phyloP scores from a whole-genome alignment of 2,888 invertebrate species.

The Ennomos quercinarius region DNA sequence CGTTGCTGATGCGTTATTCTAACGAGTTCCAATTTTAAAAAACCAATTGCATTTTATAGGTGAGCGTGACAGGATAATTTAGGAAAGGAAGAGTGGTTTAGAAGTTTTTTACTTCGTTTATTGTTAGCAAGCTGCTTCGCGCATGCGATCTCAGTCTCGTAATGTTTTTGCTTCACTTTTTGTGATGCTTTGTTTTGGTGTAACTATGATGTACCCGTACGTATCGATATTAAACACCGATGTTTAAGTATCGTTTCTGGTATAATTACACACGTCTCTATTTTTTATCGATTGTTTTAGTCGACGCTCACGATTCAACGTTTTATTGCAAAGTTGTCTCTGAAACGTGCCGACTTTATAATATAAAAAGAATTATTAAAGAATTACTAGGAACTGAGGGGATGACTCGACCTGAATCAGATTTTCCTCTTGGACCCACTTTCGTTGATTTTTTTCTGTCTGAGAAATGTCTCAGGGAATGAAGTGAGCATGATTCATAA shows the following conservation, averaged over 20 bases:
- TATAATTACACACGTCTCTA: slow-evolving; percentile 64
- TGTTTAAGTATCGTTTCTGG: slow-evolving; percentile 66
- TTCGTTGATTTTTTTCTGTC: slow-evolving; percentile 38
- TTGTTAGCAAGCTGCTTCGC: slow-evolving; percentile 46
- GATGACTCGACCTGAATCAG: slow-evolving; percentile 35
- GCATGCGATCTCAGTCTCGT: slow-evolving; percentile 62
- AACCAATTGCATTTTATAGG: slow-evolving; percentile 84
- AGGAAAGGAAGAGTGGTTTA: slow-evolving; percentile 72
- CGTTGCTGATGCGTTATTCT: slow-evolving; percentile 55
- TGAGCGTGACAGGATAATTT: slow-evolving; percentile 85
- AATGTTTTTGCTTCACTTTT: slow-evolving; percentile 67
- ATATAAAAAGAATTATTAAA: slow-evolving; percentile 31
- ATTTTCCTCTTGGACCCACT: slow-evolving; percentile 42
- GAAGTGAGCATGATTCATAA: slow-evolving; percentile 37
- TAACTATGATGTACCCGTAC: slow-evolving; percentile 59
- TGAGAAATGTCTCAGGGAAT: slow-evolving; percentile 34
- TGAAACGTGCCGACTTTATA: slow-evolving; percentile 21
- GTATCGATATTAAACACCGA: slow-evolving; percentile 64
- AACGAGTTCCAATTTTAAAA: slow-evolving; percentile 77
- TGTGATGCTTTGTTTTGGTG: slow-evolving; percentile 65
- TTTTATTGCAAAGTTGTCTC: slow-evolving; percentile 14
- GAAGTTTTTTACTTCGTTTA: slow-evolving; percentile 54
- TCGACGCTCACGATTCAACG: slow-evolving; percentile 17
- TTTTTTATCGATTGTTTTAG: slow-evolving; percentile 48
- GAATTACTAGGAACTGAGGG: slow-evolving; percentile 34